These are phyloP conservation scores for Mustela lutreola DNA, from an alignment of 2,113 vertebrate species.

Conservation along the genomic window DNA sequence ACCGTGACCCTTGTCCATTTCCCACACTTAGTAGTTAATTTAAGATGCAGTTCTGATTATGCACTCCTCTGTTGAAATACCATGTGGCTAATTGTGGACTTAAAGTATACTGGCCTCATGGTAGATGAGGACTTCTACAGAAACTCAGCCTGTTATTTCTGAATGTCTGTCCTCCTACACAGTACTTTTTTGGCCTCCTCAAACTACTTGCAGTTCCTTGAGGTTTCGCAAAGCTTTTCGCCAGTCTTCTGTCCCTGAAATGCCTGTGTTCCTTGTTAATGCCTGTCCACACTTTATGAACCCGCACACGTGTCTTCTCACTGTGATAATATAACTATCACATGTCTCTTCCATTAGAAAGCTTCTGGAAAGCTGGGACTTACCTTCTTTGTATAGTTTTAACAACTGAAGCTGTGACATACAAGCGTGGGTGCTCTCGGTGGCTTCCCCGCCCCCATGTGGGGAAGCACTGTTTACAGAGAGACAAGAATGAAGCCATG, in stretches of 20 bases:
- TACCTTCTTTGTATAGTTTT: not conserved
- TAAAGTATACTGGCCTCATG: not conserved
- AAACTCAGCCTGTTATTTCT: not conserved
- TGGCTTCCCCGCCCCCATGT: not conserved
- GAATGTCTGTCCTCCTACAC: not conserved
- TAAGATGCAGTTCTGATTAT: not conserved
- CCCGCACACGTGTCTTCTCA: not conserved
- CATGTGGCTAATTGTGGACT: not conserved
- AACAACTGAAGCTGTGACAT: not conserved
- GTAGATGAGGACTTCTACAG: not conserved
- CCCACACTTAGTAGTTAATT: not conserved
- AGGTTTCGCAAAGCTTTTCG: not conserved
- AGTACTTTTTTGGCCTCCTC: not conserved
- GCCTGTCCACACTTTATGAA: not conserved
- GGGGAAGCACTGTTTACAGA: not conserved
- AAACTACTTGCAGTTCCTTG: not conserved
- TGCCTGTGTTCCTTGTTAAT: not conserved
- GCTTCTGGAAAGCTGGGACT: not conserved
- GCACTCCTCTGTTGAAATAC: not conserved
- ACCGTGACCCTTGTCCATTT: not conserved
- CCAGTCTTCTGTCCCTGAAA: not conserved
- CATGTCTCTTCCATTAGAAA: slow-evolving; percentile 4
- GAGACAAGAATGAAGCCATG: not conserved
- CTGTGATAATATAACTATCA: not conserved
- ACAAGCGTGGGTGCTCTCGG: not conserved